Evolutionary conservation across 2,888 invertebrate species (phyloP), one percentile per base, ranked within the genome.

Genomic region (Hanleya hanleyi): DNA sequence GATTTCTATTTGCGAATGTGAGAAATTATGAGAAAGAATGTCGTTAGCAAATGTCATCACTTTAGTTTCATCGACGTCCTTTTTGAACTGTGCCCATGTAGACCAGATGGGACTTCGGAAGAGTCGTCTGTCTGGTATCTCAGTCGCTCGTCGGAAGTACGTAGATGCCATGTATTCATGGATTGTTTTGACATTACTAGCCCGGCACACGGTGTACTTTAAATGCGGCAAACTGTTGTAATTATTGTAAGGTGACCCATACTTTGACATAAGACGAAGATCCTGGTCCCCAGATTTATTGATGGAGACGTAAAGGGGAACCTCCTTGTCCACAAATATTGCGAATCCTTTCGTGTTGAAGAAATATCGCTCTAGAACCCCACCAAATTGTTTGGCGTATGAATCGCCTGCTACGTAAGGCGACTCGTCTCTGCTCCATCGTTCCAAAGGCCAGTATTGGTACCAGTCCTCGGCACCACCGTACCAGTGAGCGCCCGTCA

Each of bases 101-200:
- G 96, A 96, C 96, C 96, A 97, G 70, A 97, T 94, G 0, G 97
- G 97, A 87, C 95, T 92, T 71, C 92, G 91, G 22, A 97, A 93
- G 94, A 96, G 95, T 70, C 93, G 91, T 70, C 91, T 91, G 80
- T 94, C 94, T 0, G 95, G 95, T 67, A 93, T 88, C 49, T 92
- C 93, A 22, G 68, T 88, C 0, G 95, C 94, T 83, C 93, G 93
- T 2, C 93, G 93, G 41, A 95, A 90, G 82, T 93, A 93, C 1
- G 91, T 92, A 35, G 92, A 90, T 0, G 94, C 91, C 0, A 94
- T 94, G 12, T 77, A 71, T 32, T 75, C 41, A 68, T 80, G 81
- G 12, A 82, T 67, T 1, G 69, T 68, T 36, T 69, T 75, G 15
- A 86, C 69, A 71, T 84, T 76, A 1, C 76, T 72, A 0, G 77